phyloP scores from a whole-genome alignment of 2,888 invertebrate species.

The Phengaris alcon region DNA sequence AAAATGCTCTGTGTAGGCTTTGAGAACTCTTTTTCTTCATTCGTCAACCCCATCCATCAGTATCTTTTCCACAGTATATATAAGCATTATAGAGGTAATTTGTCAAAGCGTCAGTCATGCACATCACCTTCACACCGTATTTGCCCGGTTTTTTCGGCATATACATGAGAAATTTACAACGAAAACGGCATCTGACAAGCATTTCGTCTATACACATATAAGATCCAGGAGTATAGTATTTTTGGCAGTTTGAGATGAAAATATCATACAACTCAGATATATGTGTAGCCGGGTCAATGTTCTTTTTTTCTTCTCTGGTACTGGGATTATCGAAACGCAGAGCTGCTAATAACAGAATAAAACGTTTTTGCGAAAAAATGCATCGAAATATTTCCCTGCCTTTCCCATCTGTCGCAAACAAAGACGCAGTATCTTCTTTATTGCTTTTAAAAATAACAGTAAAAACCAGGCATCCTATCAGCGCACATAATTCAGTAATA shows the following conservation, averaged over 20 bases:
- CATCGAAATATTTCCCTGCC: no score
- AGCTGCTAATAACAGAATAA: no score
- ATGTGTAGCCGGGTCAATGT: no score
- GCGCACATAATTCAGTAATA: no score
- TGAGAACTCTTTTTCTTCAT: background rate
- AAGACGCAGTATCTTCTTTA: no score
- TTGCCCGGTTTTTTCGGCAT: conserved; percentile 24
- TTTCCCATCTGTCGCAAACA: no score
- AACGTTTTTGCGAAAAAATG: no score
- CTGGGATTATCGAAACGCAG: no score
- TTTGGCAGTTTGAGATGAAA: conserved; percentile 5
- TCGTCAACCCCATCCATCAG: background rate
- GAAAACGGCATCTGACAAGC: background rate
- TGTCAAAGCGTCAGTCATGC: background rate
- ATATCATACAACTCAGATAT: background rate
- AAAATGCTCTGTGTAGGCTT: conserved; percentile 5
- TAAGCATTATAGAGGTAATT: background rate
- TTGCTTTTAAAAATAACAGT: no score
- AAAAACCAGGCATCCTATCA: no score
- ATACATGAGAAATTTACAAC: conserved; percentile 13
- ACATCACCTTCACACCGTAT: conserved; percentile 10
- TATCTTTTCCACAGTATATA: conserved; percentile 22
- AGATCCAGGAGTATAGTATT: conserved; percentile 16
- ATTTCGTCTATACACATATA: conserved; percentile 22
- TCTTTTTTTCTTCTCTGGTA: no score